Conservation (phyloP, 2,888 invertebrate genomes). For the Corythucha ciliata region DNA sequence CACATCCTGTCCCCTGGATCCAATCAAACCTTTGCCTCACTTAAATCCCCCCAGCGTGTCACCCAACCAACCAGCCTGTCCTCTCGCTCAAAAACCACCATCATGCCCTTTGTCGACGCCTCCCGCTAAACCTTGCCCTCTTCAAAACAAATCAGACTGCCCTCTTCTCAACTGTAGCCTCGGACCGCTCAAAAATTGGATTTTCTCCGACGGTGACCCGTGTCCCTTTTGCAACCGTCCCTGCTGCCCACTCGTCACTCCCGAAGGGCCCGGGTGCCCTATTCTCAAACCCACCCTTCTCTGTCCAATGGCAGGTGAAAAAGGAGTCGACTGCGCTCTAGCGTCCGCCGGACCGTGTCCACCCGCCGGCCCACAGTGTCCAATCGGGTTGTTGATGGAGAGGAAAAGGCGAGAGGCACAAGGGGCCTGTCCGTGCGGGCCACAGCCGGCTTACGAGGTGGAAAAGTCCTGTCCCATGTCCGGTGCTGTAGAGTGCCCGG, state of each 20-base stretch:
- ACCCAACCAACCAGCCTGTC: no score
- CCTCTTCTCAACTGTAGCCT: slow-evolving; percentile 12
- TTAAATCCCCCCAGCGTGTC: no score
- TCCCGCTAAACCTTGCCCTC: background rate
- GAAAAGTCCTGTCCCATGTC: slow-evolving; percentile 9
- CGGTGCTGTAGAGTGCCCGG: slow-evolving; percentile 5
- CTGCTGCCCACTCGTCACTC: slow-evolving; percentile 16
- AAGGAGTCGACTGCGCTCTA: no score
- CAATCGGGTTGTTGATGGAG: no score
- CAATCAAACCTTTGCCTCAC: slow-evolving; percentile 1
- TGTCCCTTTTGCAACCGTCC: slow-evolving; percentile 11
- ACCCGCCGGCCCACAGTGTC: no score
- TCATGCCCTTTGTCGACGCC: background rate
- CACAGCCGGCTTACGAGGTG: no score
- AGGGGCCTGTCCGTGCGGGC: no score
- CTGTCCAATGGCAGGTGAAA: no score
- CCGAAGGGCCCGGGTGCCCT: slow-evolving; percentile 11
- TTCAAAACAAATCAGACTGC: slow-evolving; percentile 2
- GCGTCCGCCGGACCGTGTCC: no score
- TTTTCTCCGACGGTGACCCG: slow-evolving; percentile 15
- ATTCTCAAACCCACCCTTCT: background rate
- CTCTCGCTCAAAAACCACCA: no score
- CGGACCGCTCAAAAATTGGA: slow-evolving; percentile 6
- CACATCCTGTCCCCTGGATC: slow-evolving; percentile 2
- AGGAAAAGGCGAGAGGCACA: no score